These are phyloP conservation scores for Kobus ellipsiprymnus DNA, from an alignment of 2,113 vertebrate species.

Conservation along the genomic window DNA sequence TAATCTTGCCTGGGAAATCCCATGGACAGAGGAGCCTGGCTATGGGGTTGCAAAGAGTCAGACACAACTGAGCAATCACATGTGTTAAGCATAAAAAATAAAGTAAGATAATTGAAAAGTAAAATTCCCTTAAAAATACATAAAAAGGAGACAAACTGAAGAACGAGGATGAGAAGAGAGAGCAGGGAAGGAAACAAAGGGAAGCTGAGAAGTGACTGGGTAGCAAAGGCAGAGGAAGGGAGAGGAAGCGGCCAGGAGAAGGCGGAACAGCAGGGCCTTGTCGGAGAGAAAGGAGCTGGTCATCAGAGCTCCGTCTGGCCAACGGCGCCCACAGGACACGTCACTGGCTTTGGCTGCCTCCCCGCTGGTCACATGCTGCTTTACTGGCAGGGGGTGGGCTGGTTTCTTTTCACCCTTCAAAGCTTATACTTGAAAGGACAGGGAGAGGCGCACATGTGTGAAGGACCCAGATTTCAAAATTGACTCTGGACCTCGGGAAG, in stretches of 20 bases:
- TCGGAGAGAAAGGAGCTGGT: fast-evolving
- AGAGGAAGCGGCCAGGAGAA: not conserved
- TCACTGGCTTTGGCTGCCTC: not conserved
- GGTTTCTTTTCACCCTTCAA: not conserved
- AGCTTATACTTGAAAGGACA: not conserved
- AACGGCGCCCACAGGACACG: fast-evolving
- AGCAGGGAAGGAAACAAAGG: not conserved
- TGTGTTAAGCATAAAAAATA: not conserved
- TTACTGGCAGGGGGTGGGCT: not conserved
- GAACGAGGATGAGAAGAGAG: not conserved
- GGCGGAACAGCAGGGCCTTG: not conserved
- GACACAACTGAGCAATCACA: not conserved
- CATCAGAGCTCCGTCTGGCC: not conserved
- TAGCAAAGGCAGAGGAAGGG: not conserved
- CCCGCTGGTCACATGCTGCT: not conserved
- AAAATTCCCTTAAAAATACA: not conserved
- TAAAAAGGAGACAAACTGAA: not conserved
- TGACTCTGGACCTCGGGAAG: not conserved
- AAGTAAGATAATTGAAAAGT: not conserved
- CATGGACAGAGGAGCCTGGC: not conserved
- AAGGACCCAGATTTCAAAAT: not conserved
- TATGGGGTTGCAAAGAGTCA: not conserved
- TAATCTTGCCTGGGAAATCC: not conserved
- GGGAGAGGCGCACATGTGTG: not conserved
- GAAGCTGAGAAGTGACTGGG: not conserved